These are phyloP conservation scores for Fundulus diaphanus DNA, from an alignment of 2,797 vertebrate species.

Conservation along the genomic window DNA sequence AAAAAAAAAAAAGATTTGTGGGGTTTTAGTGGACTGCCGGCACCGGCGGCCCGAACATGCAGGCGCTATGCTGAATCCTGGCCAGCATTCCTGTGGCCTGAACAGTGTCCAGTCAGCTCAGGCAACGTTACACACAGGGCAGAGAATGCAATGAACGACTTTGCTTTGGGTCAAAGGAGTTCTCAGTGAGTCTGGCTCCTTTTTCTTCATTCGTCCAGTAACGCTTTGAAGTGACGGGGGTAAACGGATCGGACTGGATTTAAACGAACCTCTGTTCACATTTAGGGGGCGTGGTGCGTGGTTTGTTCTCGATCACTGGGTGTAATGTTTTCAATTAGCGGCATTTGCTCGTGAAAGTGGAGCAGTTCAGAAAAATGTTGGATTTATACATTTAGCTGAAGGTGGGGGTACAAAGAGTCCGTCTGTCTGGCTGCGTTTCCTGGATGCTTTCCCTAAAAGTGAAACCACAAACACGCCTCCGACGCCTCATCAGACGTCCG, in stretches of 20 bases:
- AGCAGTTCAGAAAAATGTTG: not conserved
- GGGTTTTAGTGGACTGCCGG: conserved; percentile 36
- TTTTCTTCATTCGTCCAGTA: not conserved
- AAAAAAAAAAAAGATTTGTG: conserved; percentile 10
- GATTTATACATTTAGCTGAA: not conserved
- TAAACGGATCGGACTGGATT: not conserved
- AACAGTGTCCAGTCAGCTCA: conserved; percentile 72
- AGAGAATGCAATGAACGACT: conserved; percentile 45
- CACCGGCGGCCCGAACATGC: conserved; percentile 62
- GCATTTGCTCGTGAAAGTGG: not conserved
- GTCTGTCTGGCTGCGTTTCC: not conserved
- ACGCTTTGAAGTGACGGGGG: not conserved
- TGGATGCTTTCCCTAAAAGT: too few species aligned
- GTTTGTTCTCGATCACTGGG: not conserved
- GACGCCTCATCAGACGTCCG: not conserved
- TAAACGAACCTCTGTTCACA: not conserved
- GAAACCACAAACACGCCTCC: too few species aligned
- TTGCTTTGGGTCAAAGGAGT: conserved; percentile 23
- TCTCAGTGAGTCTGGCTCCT: not conserved
- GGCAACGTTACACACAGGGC: conserved; percentile 44
- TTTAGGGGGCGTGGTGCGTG: not conserved
- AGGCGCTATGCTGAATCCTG: conserved; percentile 79
- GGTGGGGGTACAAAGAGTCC: not conserved
- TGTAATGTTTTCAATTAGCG: not conserved
- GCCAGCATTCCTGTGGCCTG: conserved; percentile 71